A percentile compares a stretch with the other conserved stretches of the same genome.
Conservation (phyloP, 2,113 vertebrate genomes). For the Pelvicachromis taeniatus region DNA sequence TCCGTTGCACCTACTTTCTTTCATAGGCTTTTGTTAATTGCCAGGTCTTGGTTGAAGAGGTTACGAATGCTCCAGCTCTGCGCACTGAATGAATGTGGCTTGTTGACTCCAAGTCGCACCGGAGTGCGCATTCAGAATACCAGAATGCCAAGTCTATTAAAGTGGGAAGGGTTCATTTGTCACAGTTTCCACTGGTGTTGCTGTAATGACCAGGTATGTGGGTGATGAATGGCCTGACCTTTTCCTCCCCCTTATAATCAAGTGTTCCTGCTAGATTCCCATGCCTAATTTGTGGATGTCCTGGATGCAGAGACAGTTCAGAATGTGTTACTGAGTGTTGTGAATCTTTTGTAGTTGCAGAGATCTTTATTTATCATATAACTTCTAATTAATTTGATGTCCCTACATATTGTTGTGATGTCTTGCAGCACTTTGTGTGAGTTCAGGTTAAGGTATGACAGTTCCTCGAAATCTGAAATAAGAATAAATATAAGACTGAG, state of each 20-base stretch:
- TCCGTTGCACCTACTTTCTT: neutral
- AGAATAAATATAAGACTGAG: neutral
- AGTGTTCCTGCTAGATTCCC: slow-evolving; percentile 44
- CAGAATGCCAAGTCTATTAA: slow-evolving; percentile 71
- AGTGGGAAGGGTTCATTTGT: slow-evolving; percentile 68
- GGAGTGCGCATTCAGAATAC: slow-evolving; percentile 41
- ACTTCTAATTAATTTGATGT: neutral
- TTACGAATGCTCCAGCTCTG: slow-evolving; percentile 33
- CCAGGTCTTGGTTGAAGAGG: slow-evolving; percentile 49
- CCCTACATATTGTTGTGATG: neutral
- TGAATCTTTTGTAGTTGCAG: neutral
- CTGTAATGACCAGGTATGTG: slow-evolving; percentile 65
- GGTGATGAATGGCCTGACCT: slow-evolving; percentile 65
- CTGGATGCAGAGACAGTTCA: neutral
- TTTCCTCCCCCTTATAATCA: slow-evolving; percentile 57
- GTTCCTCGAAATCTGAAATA: neutral
- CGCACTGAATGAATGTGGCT: slow-evolving; percentile 41
- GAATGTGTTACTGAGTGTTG: neutral
- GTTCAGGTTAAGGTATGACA: neutral
- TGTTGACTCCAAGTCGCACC: slow-evolving; percentile 59
- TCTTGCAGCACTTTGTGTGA: neutral
- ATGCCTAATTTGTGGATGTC: slow-evolving; percentile 41
- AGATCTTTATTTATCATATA: neutral
- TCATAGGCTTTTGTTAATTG: slow-evolving; percentile 41
- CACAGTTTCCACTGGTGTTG: slow-evolving; percentile 56